phyloP scores from a whole-genome alignment of 2,797 vertebrate species.

The Buphagus erythrorhynchus region DNA sequence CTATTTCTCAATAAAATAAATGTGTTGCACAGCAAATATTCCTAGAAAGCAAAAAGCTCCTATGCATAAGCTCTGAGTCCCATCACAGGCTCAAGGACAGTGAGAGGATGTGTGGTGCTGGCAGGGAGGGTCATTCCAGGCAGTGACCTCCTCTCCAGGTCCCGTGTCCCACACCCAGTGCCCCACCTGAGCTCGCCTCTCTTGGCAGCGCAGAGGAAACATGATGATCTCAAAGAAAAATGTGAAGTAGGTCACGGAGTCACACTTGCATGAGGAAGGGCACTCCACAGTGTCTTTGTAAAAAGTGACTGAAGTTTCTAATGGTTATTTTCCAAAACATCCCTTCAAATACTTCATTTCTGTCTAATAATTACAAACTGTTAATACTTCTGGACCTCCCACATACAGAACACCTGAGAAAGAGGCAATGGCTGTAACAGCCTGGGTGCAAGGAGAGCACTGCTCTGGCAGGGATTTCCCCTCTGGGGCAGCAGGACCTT shows the following conservation, averaged over 20 bases:
- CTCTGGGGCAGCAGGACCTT: not conserved
- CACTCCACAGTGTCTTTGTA: not conserved
- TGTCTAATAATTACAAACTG: not conserved
- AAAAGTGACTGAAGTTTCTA: not conserved
- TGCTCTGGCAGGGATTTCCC: not conserved
- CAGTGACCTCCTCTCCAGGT: not conserved
- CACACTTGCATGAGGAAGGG: not conserved
- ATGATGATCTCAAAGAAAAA: not conserved
- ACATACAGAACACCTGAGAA: not conserved
- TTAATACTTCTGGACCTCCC: not conserved
- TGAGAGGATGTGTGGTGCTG: accelerated
- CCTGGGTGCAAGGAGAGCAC: not conserved
- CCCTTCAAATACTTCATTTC: not conserved
- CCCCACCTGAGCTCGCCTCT: not conserved
- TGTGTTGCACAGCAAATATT: not conserved
- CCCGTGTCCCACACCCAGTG: not conserved
- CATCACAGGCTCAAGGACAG: not conserved
- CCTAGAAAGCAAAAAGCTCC: not conserved
- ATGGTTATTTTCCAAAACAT: not conserved
- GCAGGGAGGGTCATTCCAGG: not conserved
- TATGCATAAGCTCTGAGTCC: accelerated
- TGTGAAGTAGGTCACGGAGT: not conserved
- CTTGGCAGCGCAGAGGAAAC: constrained; percentile 1
- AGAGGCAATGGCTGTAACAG: accelerated
- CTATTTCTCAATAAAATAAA: not conserved